These are phyloP conservation scores for Caloenas nicobarica DNA, from an alignment of 2,113 vertebrate species.

Conservation along the genomic window DNA sequence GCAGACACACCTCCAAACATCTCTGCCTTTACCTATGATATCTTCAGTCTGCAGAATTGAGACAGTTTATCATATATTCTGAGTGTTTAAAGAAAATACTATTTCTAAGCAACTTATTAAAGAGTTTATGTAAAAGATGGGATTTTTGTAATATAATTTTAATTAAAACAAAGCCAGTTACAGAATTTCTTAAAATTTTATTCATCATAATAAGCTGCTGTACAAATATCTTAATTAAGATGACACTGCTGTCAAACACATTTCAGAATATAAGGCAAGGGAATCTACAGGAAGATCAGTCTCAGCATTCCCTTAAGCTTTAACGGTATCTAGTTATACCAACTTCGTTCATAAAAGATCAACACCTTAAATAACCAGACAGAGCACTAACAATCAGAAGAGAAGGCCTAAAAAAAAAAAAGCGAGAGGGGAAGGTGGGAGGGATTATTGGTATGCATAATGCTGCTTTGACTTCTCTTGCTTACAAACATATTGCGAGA, in stretches of 20 bases:
- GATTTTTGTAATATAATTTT: not conserved
- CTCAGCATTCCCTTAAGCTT: not conserved
- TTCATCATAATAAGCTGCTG: not conserved
- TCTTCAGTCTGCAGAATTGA: not conserved
- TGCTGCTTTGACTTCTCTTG: not conserved
- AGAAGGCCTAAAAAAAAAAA: not conserved
- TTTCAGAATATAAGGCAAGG: not conserved
- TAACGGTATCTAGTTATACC: not conserved
- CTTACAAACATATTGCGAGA: not conserved
- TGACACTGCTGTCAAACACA: not conserved
- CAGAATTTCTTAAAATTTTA: not conserved
- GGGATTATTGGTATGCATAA: not conserved
- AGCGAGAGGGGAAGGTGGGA: fast-evolving
- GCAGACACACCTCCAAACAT: not conserved
- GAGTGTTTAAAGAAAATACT: not conserved
- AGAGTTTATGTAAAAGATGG: not conserved
- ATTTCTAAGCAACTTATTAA: not conserved
- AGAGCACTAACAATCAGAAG: not conserved
- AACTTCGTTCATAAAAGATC: not conserved
- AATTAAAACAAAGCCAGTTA: not conserved
- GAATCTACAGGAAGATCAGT: not conserved
- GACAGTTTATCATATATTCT: not conserved
- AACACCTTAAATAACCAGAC: not conserved
- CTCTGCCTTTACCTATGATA: not conserved
- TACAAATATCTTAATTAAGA: not conserved